Evolutionary conservation across 2,888 invertebrate genomes (phyloP).

Genomic region (Leucoma salicis): DNA sequence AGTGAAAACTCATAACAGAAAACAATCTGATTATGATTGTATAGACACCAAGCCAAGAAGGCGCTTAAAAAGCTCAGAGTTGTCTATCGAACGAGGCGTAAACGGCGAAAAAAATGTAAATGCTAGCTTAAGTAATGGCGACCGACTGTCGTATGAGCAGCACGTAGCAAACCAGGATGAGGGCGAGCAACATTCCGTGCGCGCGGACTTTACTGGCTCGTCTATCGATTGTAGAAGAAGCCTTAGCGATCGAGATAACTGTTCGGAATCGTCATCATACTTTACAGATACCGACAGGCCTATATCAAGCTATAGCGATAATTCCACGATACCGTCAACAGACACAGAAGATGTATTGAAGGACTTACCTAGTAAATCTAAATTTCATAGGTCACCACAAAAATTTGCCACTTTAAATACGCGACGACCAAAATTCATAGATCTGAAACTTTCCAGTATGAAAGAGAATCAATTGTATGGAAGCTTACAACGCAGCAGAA

Average conservation of each 20-base stretch:
- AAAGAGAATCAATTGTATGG: constrained; percentile 66
- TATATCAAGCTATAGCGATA: constrained; percentile 77
- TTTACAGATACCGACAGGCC: constrained; percentile 76
- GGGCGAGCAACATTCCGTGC: constrained; percentile 71
- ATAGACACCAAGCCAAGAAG: constrained; percentile 75
- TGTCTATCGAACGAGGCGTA: constrained; percentile 55
- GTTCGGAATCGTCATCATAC: constrained; percentile 77
- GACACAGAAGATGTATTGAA: constrained; percentile 76
- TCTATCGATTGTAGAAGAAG: constrained; percentile 72
- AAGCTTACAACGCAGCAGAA: constrained; percentile 67
- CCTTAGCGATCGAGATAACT: constrained; percentile 77
- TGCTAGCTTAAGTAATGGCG: constrained; percentile 65
- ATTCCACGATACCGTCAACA: constrained; percentile 76
- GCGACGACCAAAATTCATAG: constrained; percentile 74
- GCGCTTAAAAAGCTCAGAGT: constrained; percentile 70
- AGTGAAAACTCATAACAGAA: constrained; percentile 55
- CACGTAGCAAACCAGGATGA: constrained; percentile 65
- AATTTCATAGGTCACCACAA: constrained; percentile 76
- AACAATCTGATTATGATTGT: constrained; percentile 70
- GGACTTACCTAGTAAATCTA: constrained; percentile 73
- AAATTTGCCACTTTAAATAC: constrained; percentile 76
- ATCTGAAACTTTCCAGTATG: constrained; percentile 55
- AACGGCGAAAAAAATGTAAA: constrained; percentile 61
- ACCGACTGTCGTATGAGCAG: constrained; percentile 63
- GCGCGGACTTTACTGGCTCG: constrained; percentile 68